Evolutionary conservation across 30 jellyfish, hydroid and myxozoan genomes (phyloP), one percentile per base, ranked within the genome.

Genomic region (Chrysaora quinquecirrha): DNA sequence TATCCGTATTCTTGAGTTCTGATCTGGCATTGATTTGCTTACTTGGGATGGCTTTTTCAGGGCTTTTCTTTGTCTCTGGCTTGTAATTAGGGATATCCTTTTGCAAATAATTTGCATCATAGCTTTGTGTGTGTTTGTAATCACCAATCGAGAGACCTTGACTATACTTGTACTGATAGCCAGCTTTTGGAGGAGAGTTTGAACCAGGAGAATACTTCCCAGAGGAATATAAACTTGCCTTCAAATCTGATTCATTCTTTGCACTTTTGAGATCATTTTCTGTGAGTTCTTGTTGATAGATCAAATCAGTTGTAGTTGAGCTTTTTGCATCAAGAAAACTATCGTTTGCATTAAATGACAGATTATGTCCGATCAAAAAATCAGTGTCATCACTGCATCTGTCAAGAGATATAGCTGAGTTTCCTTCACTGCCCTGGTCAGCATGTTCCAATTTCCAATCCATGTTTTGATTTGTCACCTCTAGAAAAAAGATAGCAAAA

Each of bases 331-430:
- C 95, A 64, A 80, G 6, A 73, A 63, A 80, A 34, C 90, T 80
- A 69, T 80, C 90, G 35, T 71, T 71, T 68, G 61, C 9, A 52
- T 73, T 46, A 1, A 60, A 63, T 10, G 87, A 73, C 24, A 84
- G 25, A 30, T 84, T 84, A 70, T 84, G 95, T 6, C 87, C 86
- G 48, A 84, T 32, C 30, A 84, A 79, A 64, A 84, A 84, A 63
- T 84, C 95, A 11, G 95, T 84, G 34, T 84, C 95, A 73, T 84
- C 95, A 62, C 95, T 84, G 30, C 64, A 22, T 35, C 87, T 48
- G 32, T 73, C 95, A 27, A 58, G 82, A 18, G 86, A 84, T 18
- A n/a, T 43, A 38, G 64, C 31, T 43, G 95, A 84, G 23, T 48
- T 72, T 23, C 46, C 90, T 63, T 80, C 90, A 80, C 90, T 67